These are phyloP conservation scores for Pseudorhiza aurosa DNA, from an alignment of 30 jellyfish, hydroid and myxozoan species.

Conservation along the genomic window DNA sequence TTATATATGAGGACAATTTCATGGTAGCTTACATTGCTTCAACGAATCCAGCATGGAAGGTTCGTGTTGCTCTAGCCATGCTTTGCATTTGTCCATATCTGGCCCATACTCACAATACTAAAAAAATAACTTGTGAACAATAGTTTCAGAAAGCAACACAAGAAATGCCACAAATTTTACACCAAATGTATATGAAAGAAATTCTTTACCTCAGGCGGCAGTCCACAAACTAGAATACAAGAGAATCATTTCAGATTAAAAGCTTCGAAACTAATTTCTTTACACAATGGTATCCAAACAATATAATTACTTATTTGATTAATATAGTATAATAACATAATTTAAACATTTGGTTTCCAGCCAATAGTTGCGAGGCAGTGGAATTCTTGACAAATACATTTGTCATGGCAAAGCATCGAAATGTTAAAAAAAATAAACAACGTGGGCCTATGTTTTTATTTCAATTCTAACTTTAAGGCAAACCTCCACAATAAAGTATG, in stretches of 20 bases:
- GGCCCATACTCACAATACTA: constrained; percentile 98
- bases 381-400: too few species aligned
- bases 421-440: too few species aligned
- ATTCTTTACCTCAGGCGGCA: constrained; percentile 78
- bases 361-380: too few species aligned
- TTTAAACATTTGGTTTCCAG: too few species aligned
- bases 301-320: too few species aligned
- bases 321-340: too few species aligned
- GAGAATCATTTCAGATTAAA: neutral
- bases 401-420: too few species aligned
- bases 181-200: too few species aligned
- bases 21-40: constrained; percentile 31
- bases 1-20: too few species aligned
- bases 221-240: constrained; percentile 61
- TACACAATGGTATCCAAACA: too few species aligned
- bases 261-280: neutral
- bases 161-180: neutral
- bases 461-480: too few species aligned
- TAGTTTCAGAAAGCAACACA: neutral
- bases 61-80: constrained; percentile 90
- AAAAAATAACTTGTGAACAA: neutral
- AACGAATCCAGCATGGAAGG: constrained; percentile 82
- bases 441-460: too few species aligned
- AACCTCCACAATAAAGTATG: constrained; percentile 77
- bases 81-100: constrained; percentile 93